Conservation (phyloP, 2,888 invertebrate species). For the Pseudolycoriella hygida region DNA sequence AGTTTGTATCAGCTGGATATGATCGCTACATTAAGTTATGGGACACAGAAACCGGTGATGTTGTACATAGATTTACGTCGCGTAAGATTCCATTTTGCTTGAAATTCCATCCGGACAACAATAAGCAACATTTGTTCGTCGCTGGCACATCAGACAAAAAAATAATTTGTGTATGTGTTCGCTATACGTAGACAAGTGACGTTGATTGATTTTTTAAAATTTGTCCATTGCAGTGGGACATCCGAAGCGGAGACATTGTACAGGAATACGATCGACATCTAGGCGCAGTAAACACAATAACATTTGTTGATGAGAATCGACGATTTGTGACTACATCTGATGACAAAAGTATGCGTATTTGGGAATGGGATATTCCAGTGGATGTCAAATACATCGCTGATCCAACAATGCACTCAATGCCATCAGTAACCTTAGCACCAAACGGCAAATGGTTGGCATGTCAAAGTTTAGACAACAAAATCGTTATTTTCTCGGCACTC, state of each 20-base stretch:
- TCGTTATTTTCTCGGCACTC: conserved; percentile 91
- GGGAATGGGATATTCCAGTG: conserved; percentile 99
- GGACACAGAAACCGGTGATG: conserved; percentile 95
- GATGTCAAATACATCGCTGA: conserved; percentile 99
- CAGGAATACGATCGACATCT: conserved; percentile 98
- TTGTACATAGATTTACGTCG: conserved; percentile 75
- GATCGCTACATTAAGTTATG: conserved; percentile 96
- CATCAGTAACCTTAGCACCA: conserved; percentile 84
- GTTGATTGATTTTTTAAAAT: conserved; percentile 8
- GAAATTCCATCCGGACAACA: conserved; percentile 93
- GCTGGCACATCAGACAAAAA: conserved; percentile 98
- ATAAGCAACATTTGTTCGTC: conserved; percentile 94
- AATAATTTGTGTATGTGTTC: conserved; percentile 80
- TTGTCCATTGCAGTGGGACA: conserved; percentile 60
- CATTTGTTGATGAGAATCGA: conserved; percentile 96
- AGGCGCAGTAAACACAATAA: conserved; percentile 96
- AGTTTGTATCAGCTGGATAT: conserved; percentile 90
- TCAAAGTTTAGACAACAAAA: conserved; percentile 98
- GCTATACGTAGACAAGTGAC: neutral
- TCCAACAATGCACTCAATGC: conserved; percentile 98
- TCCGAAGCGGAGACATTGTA: conserved; percentile 80
- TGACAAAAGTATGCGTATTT: conserved; percentile 94
- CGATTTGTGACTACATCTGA: conserved; percentile 98
- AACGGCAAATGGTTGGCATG: conserved; percentile 99
- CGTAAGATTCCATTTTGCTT: conserved; percentile 96